These are phyloP conservation scores for Capreolus pygargus DNA, from an alignment of 2,113 vertebrate species.

Conservation along the genomic window DNA sequence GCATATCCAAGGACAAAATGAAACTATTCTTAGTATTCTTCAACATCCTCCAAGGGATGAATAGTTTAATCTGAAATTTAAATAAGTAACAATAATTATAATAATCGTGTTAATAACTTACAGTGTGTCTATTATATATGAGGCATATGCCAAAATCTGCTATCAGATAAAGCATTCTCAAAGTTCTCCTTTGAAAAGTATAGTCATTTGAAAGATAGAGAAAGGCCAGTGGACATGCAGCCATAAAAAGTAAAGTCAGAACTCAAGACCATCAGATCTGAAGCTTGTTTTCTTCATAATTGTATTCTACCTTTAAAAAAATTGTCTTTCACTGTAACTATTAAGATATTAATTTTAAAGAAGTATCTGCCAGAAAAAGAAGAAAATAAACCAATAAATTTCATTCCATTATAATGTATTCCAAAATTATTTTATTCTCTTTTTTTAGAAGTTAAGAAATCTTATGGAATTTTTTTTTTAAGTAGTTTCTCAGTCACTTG, in stretches of 20 bases:
- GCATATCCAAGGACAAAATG: background rate
- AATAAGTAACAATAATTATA: background rate
- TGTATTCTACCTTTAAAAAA: background rate
- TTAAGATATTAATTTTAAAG: background rate
- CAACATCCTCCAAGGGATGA: background rate
- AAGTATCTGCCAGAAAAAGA: background rate
- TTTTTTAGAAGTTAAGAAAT: slow-evolving; percentile 23
- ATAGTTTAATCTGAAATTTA: background rate
- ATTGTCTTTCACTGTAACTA: background rate
- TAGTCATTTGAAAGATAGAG: background rate
- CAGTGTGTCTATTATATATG: background rate
- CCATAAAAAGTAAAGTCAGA: background rate
- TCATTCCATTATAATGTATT: background rate
- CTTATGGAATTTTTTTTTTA: background rate
- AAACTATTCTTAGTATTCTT: background rate
- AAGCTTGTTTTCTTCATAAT: background rate
- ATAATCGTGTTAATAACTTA: background rate
- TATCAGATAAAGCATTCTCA: background rate
- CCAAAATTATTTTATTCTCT: slow-evolving; percentile 15
- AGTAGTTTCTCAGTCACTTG: background rate
- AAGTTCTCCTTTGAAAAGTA: background rate
- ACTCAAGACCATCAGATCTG: background rate
- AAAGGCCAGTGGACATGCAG: background rate
- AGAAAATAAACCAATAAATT: background rate
- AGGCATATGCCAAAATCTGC: background rate